Conservation (phyloP, 35 echinoderm and acorn worm species). For the Patiria miniata region DNA sequence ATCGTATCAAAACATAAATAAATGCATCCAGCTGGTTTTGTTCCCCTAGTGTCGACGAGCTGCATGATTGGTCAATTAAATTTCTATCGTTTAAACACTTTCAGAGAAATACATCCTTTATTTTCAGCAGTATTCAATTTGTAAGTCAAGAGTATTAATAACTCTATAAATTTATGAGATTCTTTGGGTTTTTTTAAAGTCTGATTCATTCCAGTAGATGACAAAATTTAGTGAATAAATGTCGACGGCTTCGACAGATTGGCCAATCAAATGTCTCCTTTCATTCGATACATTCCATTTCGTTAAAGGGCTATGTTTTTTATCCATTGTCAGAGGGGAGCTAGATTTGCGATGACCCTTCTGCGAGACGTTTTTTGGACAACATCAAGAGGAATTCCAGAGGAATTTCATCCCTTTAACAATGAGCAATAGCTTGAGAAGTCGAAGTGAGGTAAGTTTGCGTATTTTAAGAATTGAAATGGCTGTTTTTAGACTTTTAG, state of each 20-base stretch:
- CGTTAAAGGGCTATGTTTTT: constrained; percentile 17
- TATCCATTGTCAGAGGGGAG: background rate
- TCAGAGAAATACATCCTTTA: background rate
- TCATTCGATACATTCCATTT: background rate
- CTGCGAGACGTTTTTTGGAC: background rate
- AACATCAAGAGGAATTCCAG: background rate
- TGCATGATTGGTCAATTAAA: background rate
- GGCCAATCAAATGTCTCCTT: background rate
- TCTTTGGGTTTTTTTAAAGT: too few relatives aligned
- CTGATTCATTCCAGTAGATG: too few relatives aligned
- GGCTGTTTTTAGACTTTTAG: too few relatives aligned
- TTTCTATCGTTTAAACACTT: background rate
- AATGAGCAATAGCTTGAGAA: constrained; percentile 53
- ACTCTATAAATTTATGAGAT: too few relatives aligned
- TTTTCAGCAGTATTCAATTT: background rate
- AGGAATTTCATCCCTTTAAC: constrained; percentile 9
- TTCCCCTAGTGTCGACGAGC: background rate
- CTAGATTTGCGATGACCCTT: background rate
- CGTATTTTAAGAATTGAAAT: background rate
- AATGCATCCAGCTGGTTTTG: constrained; percentile 9
- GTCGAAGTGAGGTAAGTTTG: constrained; percentile 58
- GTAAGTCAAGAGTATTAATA: too few relatives aligned
- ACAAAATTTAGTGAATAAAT: background rate
- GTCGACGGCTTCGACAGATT: background rate
- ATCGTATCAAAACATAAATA: constrained; percentile 24